Evolutionary conservation across 2,888 invertebrate species (phyloP).

Genomic region (Leptinotarsa peninsularis): DNA sequence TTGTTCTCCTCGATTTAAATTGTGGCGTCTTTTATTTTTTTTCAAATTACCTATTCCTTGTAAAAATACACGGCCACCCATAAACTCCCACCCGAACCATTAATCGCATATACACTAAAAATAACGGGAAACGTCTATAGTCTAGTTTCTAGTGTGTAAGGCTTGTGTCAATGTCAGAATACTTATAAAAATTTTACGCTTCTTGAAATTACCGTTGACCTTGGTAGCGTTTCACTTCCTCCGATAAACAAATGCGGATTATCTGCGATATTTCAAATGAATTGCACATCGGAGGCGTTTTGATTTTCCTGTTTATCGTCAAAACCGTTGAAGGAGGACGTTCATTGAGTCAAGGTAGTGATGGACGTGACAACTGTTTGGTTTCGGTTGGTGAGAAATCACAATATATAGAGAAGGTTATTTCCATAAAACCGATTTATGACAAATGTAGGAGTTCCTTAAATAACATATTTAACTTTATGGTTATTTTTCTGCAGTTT

Average conservation of each 20-base stretch:
- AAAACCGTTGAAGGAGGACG: background rate
- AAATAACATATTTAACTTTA: too few relatives aligned
- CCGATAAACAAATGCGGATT: constrained; percentile 1
- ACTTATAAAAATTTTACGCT: constrained; percentile 21
- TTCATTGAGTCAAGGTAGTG: background rate
- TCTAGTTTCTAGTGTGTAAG: constrained; percentile 1
- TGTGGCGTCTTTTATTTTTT: constrained; percentile 9
- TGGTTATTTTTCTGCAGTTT: too few relatives aligned
- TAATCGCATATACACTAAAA: constrained; percentile 12
- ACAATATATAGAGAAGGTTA: too few relatives aligned
- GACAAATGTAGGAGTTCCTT: too few relatives aligned
- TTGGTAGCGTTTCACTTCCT: constrained; percentile 18
- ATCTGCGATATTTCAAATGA: constrained; percentile 4
- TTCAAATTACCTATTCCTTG: background rate
- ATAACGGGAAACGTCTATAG: constrained; percentile 19
- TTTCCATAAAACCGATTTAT: too few relatives aligned
- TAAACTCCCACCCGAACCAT: constrained; percentile 13
- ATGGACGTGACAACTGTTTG: background rate
- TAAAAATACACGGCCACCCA: background rate
- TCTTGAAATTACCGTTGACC: constrained; percentile 18
- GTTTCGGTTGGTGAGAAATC: too few relatives aligned
- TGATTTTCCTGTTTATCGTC: constrained; percentile 2
- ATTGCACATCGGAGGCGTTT: constrained; percentile 1
- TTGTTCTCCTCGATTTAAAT: constrained; percentile 1
- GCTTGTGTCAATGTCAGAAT: constrained; percentile 28